A percentile compares a stretch with the other conserved stretches of the same genome.
Evolutionary conservation across 2,888 invertebrate genomes (phyloP).

Genomic region (Xestia xanthographa): DNA sequence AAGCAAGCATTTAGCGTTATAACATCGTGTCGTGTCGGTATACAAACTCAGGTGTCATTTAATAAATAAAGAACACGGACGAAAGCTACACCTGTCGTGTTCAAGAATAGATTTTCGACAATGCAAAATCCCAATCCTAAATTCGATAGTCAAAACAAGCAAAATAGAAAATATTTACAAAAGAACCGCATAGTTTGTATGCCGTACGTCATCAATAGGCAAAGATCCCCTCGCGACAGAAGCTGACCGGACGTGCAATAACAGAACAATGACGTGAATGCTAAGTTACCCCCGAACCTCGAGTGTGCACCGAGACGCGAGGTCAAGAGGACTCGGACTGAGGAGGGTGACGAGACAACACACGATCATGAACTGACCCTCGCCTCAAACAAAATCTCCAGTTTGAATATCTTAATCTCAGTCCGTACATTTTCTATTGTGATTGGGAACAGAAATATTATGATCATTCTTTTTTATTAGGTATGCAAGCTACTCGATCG

Average conservation of each 20-base stretch:
- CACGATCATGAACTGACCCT: conserved; percentile 48
- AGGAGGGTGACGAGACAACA: conserved; percentile 55
- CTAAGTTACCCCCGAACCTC: conserved; percentile 75
- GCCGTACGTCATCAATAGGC: conserved; percentile 54
- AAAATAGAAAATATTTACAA: conserved; percentile 21
- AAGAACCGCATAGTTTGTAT: conserved; percentile 23
- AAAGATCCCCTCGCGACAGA: conserved; percentile 63
- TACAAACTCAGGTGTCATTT: background rate
- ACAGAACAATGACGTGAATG: conserved; percentile 79
- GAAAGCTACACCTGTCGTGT: background rate
- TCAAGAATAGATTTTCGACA: background rate
- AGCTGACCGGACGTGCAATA: conserved; percentile 77
- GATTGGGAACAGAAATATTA: conserved; percentile 9
- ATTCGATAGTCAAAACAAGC: conserved; percentile 4
- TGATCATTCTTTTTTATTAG: no score
- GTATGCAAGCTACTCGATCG: no score
- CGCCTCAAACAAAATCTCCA: conserved; percentile 30
- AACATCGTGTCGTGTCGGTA: background rate
- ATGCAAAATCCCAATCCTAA: background rate
- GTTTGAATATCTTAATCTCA: conserved; percentile 53
- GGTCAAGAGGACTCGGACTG: conserved; percentile 62
- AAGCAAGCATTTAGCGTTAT: background rate
- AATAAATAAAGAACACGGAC: background rate
- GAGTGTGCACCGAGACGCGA: conserved; percentile 52
- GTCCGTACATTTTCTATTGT: background rate